phyloP scores from a whole-genome alignment of 2,888 invertebrate species.

The Brassicogethes aeneus region DNA sequence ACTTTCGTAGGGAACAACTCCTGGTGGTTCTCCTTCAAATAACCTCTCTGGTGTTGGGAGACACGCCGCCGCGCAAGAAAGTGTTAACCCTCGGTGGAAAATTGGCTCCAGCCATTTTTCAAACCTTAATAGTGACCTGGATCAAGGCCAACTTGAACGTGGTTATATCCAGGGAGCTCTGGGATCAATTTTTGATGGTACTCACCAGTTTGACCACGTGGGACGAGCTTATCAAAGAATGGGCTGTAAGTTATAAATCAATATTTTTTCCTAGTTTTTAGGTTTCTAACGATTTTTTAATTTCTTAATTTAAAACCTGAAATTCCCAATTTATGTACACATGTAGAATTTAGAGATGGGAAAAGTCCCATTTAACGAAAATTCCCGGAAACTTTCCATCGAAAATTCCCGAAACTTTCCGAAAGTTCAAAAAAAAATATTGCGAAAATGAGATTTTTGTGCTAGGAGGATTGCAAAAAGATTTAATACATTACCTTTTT shows the following conservation, averaged over 20 bases:
- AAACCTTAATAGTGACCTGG: constrained; percentile 96
- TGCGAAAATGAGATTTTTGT: no score
- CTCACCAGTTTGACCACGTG: constrained; percentile 83
- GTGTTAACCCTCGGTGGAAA: constrained; percentile 68
- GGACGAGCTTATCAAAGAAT: constrained; percentile 91
- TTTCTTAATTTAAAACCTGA: constrained; percentile 3
- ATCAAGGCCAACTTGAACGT: constrained; percentile 95
- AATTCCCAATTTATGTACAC: no score
- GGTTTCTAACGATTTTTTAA: constrained; percentile 2
- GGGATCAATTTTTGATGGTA: constrained; percentile 88
- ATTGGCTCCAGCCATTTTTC: constrained; percentile 76
- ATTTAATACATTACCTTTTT: no score
- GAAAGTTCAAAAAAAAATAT: no score
- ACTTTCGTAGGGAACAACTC: constrained; percentile 73
- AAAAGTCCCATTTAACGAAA: no score
- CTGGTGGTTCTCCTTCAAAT: constrained; percentile 81
- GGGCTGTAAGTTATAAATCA: constrained; percentile 76
- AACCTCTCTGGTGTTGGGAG: constrained; percentile 79
- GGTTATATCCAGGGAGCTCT: constrained; percentile 76
- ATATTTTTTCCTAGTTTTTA: no score
- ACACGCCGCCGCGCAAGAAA: constrained; percentile 68
- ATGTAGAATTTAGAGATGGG: no score
- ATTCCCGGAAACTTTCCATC: no score
- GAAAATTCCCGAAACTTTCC: no score
- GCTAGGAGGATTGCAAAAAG: no score